A percentile compares a stretch with the other conserved stretches of the same genome.
Conservation (phyloP, 2,113 vertebrate genomes). For the Pardalotus punctatus region DNA sequence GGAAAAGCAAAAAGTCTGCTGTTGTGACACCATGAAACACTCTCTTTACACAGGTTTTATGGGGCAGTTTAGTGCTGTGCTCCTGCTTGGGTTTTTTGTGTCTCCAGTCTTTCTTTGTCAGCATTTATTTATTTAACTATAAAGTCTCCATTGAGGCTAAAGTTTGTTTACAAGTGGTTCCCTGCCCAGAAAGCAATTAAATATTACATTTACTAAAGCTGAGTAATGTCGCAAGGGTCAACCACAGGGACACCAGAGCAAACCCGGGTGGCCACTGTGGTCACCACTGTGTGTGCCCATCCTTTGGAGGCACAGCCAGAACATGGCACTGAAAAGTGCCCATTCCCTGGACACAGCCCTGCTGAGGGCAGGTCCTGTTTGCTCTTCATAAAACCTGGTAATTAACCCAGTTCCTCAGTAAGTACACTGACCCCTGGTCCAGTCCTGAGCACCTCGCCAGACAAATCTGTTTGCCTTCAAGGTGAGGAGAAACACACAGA, state of each 20-base stretch:
- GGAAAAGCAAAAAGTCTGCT: not conserved
- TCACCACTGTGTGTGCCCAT: not conserved
- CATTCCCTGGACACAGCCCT: not conserved
- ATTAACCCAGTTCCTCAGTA: not conserved
- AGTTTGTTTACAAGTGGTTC: slow-evolving; percentile 33
- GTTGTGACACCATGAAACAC: not conserved
- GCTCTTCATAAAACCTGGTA: not conserved
- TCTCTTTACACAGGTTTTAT: slow-evolving; percentile 33
- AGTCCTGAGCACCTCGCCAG: not conserved
- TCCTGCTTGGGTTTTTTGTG: not conserved
- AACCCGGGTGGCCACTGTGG: not conserved
- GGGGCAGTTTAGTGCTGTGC: not conserved
- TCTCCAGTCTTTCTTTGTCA: slow-evolving; percentile 11
- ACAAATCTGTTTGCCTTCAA: not conserved
- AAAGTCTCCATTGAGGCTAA: not conserved
- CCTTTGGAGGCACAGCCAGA: accelerated
- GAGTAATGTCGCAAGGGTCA: not conserved
- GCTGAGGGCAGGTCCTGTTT: not conserved
- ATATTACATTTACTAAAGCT: not conserved
- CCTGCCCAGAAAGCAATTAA: slow-evolving; percentile 16
- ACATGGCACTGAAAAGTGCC: not conserved
- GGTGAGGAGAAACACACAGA: not conserved
- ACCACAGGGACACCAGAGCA: not conserved
- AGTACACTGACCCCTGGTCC: not conserved
- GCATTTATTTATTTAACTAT: slow-evolving; percentile 25